Conservation (phyloP, 2,113 vertebrate species). For the Barbus barbus region DNA sequence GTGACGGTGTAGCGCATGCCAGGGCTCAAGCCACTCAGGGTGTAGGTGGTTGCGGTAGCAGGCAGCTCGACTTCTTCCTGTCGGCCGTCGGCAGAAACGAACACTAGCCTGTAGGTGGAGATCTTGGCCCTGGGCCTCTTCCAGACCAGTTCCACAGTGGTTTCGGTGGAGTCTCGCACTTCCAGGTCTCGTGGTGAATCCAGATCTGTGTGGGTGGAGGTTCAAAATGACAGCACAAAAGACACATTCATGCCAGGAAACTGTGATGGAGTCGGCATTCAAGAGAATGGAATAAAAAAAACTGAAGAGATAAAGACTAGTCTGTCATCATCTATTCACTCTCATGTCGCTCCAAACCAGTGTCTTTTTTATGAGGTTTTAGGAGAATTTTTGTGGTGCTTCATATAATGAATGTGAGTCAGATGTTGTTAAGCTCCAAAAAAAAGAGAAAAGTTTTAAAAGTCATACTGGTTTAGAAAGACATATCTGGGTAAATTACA, state of each 20-base stretch:
- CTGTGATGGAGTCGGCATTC: neutral
- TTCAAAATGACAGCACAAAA: neutral
- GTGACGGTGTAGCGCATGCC: conserved; percentile 80
- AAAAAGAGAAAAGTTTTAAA: neutral
- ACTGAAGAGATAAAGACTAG: neutral
- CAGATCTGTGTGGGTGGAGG: conserved; percentile 74
- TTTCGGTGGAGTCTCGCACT: conserved; percentile 75
- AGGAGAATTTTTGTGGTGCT: neutral
- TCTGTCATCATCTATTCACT: neutral
- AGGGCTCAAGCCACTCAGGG: conserved; percentile 76
- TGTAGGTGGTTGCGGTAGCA: conserved; percentile 68
- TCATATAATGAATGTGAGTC: neutral
- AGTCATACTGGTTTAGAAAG: neutral
- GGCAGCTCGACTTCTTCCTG: conserved; percentile 76
- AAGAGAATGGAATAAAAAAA: no score
- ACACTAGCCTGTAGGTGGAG: conserved; percentile 81
- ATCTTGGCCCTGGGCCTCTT: conserved; percentile 83
- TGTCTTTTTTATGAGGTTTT: neutral
- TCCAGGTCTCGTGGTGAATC: conserved; percentile 86
- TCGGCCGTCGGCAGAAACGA: conserved; percentile 63
- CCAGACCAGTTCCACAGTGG: conserved; percentile 81
- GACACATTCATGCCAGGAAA: neutral
- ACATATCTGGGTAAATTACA: neutral
- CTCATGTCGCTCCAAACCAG: neutral
- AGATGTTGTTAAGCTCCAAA: neutral